Evolutionary conservation across 2,797 vertebrate genomes (phyloP).

Genomic region (Anguilla anguilla): DNA sequence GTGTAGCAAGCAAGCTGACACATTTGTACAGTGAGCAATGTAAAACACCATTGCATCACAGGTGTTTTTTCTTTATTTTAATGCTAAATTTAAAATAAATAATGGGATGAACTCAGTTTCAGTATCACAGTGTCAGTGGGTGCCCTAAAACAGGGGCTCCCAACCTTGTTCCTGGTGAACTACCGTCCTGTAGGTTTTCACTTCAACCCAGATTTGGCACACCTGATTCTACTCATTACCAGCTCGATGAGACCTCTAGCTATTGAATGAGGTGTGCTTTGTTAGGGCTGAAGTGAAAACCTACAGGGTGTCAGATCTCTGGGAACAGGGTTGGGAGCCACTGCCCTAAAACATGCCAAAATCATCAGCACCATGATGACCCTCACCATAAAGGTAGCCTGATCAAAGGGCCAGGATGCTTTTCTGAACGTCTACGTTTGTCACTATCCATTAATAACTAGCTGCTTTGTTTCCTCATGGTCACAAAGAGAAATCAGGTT

Average conservation of each 20-base stretch:
- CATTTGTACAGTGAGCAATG: background rate
- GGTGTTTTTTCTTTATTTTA: background rate
- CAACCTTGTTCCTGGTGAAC: no score
- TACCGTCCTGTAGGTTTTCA: no score
- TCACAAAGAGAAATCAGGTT: constrained; percentile 17
- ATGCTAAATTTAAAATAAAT: background rate
- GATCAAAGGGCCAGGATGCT: background rate
- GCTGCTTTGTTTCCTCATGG: background rate
- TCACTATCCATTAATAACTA: background rate
- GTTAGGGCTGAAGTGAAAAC: no score
- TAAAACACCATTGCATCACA: background rate
- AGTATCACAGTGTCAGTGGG: background rate
- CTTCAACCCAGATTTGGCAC: no score
- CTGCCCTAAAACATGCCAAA: background rate
- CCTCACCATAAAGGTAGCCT: background rate
- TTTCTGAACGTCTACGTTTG: background rate
- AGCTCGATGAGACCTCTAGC: no score
- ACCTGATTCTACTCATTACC: no score
- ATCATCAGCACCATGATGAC: background rate
- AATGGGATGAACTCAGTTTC: background rate
- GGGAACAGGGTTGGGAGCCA: no score
- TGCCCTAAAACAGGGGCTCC: no score
- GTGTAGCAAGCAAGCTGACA: background rate
- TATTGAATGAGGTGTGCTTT: no score
- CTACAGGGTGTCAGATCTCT: no score